A percentile compares a stretch with the other conserved stretches of the same genome.
Evolutionary conservation across 2,888 invertebrate genomes (phyloP).

Genomic region (Pollenia griseotomentosa): DNA sequence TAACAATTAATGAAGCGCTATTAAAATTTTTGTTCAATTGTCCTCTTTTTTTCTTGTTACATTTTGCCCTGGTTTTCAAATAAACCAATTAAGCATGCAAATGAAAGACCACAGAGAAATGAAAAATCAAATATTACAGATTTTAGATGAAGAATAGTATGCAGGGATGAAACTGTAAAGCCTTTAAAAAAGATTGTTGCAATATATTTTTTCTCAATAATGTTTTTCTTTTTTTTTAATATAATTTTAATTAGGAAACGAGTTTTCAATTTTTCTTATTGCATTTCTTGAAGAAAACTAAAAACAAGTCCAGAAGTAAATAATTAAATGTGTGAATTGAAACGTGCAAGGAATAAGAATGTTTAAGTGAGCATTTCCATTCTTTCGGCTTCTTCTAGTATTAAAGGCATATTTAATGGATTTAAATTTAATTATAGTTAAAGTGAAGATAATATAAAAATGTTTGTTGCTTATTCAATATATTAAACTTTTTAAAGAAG

Average conservation of each 20-base stretch:
- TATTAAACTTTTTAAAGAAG: no score
- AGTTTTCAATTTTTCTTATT: not conserved
- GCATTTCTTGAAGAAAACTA: not conserved
- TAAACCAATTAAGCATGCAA: conserved; percentile 58
- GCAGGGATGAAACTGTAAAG: not conserved
- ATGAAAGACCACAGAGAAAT: conserved; percentile 49
- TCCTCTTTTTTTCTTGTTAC: conserved; percentile 4
- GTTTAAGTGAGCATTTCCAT: not conserved
- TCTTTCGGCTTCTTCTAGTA: not conserved
- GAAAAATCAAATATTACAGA: conserved; percentile 27
- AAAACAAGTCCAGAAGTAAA: not conserved
- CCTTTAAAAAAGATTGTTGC: not conserved
- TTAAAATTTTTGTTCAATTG: conserved; percentile 26
- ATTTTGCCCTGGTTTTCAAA: conserved; percentile 21
- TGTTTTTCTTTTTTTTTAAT: not conserved
- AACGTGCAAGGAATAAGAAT: not conserved
- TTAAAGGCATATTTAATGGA: not conserved
- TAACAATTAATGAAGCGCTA: conserved; percentile 47
- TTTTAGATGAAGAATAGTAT: not conserved
- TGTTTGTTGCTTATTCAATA: no score
- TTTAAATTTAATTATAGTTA: not conserved
- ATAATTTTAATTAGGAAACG: not conserved
- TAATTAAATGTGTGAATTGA: conserved; percentile 9
- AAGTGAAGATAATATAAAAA: no score
- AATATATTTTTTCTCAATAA: not conserved